Percentiles rank a stretch among this genome's conserved stretches.
These are phyloP conservation scores for Aptenodytes forsteri DNA, from an alignment of 2,113 vertebrate species.

Conservation along the genomic window DNA sequence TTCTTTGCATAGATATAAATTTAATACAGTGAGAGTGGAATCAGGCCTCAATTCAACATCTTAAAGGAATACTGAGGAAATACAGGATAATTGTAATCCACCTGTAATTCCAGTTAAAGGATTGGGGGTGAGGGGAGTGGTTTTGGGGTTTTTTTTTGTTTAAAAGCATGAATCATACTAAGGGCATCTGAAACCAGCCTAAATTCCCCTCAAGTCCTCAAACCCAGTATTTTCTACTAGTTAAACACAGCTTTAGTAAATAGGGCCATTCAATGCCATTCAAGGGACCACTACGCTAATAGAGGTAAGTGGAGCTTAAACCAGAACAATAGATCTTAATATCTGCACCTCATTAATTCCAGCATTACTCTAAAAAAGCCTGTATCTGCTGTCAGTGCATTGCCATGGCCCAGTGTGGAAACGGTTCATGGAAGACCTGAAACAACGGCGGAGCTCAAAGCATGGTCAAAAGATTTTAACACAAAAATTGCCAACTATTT, in stretches of 20 bases:
- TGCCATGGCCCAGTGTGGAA: background rate
- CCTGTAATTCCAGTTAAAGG: background rate
- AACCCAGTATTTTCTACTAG: background rate
- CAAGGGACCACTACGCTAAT: background rate
- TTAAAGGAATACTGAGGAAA: background rate
- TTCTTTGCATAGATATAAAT: background rate
- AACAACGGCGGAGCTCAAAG: background rate
- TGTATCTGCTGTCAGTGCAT: background rate
- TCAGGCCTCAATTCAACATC: background rate
- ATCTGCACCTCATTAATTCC: background rate
- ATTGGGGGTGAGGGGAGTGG: fast-evolving
- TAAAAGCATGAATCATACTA: background rate
- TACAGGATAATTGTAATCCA: background rate
- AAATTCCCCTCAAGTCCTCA: background rate
- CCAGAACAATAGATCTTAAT: background rate
- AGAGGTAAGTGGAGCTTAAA: background rate
- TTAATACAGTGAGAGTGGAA: background rate
- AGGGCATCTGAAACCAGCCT: background rate
- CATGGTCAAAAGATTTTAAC: background rate
- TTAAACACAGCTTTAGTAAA: background rate
- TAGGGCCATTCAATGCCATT: too few species aligned
- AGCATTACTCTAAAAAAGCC: background rate
- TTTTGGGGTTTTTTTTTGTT: background rate
- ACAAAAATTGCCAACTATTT: fast-evolving
- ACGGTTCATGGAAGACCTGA: background rate